phyloP scores from a whole-genome alignment of 2,113 vertebrate species.

The Cygnus buccinator region DNA sequence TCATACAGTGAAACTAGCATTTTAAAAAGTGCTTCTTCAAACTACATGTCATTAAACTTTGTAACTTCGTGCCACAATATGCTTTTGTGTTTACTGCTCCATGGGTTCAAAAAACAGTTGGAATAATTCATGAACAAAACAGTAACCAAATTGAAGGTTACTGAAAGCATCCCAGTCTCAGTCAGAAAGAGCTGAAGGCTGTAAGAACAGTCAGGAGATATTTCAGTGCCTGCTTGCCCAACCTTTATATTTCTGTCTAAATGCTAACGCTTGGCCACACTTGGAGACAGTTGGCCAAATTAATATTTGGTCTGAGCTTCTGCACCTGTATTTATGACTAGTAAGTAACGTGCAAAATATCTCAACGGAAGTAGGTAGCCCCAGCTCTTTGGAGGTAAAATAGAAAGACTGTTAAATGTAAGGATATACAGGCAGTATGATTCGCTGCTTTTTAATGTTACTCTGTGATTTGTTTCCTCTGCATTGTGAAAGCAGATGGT shows the following conservation, averaged over 20 bases:
- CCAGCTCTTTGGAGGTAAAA: too few relatives aligned
- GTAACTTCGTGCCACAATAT: background rate
- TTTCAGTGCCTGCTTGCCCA: background rate
- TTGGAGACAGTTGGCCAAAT: background rate
- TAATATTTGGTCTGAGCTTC: background rate
- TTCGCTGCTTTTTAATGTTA: fast-evolving
- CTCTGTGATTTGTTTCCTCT: background rate
- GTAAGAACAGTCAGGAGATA: background rate
- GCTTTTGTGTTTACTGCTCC: background rate
- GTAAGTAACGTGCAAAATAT: fast-evolving
- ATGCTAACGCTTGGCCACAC: too few relatives aligned
- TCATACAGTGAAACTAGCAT: too few relatives aligned
- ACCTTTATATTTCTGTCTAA: too few relatives aligned
- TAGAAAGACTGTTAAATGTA: background rate
- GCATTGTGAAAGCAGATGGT: fast-evolving
- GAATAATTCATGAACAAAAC: background rate
- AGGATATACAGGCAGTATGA: fast-evolving
- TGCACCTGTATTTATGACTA: too few relatives aligned
- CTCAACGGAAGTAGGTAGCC: background rate
- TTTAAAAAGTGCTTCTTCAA: background rate
- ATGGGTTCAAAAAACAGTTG: background rate
- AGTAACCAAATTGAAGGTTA: too few relatives aligned
- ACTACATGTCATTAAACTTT: fast-evolving
- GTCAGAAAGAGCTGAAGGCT: background rate
- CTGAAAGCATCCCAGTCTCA: background rate